These are phyloP conservation scores for Margaritifera margaritifera DNA, from an alignment of 2,888 invertebrate species.

Conservation along the genomic window DNA sequence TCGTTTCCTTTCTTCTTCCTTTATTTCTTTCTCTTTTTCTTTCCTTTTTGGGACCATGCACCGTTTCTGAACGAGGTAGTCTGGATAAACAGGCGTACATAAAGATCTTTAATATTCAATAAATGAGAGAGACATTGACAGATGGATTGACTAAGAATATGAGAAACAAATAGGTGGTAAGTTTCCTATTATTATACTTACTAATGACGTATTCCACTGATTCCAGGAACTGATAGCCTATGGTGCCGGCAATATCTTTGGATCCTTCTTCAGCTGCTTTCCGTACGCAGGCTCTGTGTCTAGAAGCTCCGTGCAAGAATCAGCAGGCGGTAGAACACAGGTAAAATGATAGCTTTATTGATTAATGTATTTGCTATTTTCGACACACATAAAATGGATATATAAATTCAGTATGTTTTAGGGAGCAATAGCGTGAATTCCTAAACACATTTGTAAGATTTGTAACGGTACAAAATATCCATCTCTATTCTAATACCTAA, in stretches of 20 bases:
- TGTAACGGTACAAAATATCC: background rate
- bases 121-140: too few relatives aligned
- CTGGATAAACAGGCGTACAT: too few relatives aligned
- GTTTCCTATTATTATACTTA: background rate
- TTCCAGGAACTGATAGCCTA: constrained; percentile 70
- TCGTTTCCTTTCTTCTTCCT: too few relatives aligned
- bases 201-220: too few relatives aligned
- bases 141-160: background rate
- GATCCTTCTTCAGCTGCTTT: constrained; percentile 75
- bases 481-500: background rate
- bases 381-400: too few relatives aligned
- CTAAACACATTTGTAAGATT: background rate
- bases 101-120: background rate
- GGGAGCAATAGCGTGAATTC: too few relatives aligned
- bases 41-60: too few relatives aligned
- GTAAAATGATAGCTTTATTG: too few relatives aligned
- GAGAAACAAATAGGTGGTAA: background rate
- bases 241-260: constrained; percentile 77
- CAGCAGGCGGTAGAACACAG: constrained; percentile 86
- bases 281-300: constrained; percentile 74
- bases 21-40: too few relatives aligned
- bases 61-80: too few relatives aligned
- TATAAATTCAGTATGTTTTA: too few relatives aligned
- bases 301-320: constrained; percentile 82
- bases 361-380: too few relatives aligned